phyloP scores from a whole-genome alignment of 2,888 invertebrate genomes.

The Myopa testacea region DNA sequence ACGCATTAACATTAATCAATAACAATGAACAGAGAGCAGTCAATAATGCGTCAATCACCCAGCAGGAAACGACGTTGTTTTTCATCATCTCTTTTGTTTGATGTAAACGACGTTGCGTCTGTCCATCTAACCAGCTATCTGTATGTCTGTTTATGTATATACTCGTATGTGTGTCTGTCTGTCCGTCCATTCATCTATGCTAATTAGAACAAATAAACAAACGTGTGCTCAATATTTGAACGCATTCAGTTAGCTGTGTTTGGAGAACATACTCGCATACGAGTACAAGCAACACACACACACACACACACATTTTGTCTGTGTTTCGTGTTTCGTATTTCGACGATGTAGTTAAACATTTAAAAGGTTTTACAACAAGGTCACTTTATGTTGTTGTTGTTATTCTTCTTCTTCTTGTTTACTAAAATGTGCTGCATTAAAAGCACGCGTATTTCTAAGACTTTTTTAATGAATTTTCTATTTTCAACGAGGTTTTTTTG shows the following conservation, averaged over 20 bases:
- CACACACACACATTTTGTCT: too few relatives aligned
- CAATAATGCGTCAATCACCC: neutral
- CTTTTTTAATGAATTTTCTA: too few relatives aligned
- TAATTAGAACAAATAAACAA: constrained; percentile 29
- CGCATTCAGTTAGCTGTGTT: constrained; percentile 7
- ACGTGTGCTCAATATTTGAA: constrained; percentile 8
- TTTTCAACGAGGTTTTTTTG: neutral
- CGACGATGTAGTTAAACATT: neutral
- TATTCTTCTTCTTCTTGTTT: neutral
- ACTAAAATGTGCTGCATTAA: neutral
- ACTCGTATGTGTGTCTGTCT: too few relatives aligned
- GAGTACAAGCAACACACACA: too few relatives aligned
- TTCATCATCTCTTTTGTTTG: neutral
- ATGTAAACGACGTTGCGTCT: neutral
- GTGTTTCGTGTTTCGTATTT: neutral
- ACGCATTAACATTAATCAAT: constrained; percentile 29
- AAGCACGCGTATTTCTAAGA: too few relatives aligned
- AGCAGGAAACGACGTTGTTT: neutral
- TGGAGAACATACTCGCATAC: neutral
- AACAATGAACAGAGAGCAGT: neutral
- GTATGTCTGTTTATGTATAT: neutral
- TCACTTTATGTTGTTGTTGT: neutral
- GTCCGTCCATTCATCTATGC: neutral
- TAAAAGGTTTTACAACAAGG: constrained; percentile 11
- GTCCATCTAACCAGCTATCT: neutral